Base-by-base conservation (phyloP, 2,113 vertebrate species). In the Channa maculata region DNA sequence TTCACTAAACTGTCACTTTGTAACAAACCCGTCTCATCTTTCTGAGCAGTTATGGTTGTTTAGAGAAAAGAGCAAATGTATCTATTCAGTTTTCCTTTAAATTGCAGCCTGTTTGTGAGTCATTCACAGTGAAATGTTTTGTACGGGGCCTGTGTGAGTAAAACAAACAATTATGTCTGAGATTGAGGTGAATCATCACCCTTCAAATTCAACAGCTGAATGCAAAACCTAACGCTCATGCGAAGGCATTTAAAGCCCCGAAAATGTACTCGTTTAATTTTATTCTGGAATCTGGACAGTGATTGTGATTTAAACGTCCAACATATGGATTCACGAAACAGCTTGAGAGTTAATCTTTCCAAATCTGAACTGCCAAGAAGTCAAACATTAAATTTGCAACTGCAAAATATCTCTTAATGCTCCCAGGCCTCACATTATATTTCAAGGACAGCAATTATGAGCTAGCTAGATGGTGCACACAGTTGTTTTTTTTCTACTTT, bases 251-350 rank as follows among this genome's bases (percentile, higher is more conserved):
- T 14, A 60, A 52, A 59, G 12, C 41, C 24, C 24, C 24, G 24
- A 24, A 24, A 57, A 54, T 9, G 2, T 24, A 14, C 3, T 11
- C 76, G n/a, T 57, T 24, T 6, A 13, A 63, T 67, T 50, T 59
- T 36, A 12, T 24, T 37, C 53, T 43, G 13, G 51, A 57, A 73
- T 51, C 24, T 67, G 36, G 52, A 71, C 58, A 53, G 46, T 51
- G 37, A 66, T 45, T 5, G 39, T 24, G 9, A 46, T 49, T 5
- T 13, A 45, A 50, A 44, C 36, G 51, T 52, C 48, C 3, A 50
- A 61, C 63, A 69, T 74, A 68, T 86, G 62, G 69, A 65, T 54
- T 36, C 2, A 3, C 34, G 3, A 14, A 63, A 57, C 53, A 71
- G 36, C 62, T 71, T 62, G 53, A 71, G 46, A 12, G 12, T 55